A percentile compares a stretch with the other conserved stretches of the same genome.
These are phyloP conservation scores for Entomobrya proxima DNA, from an alignment of 2,888 invertebrate genomes.

Conservation along the genomic window DNA sequence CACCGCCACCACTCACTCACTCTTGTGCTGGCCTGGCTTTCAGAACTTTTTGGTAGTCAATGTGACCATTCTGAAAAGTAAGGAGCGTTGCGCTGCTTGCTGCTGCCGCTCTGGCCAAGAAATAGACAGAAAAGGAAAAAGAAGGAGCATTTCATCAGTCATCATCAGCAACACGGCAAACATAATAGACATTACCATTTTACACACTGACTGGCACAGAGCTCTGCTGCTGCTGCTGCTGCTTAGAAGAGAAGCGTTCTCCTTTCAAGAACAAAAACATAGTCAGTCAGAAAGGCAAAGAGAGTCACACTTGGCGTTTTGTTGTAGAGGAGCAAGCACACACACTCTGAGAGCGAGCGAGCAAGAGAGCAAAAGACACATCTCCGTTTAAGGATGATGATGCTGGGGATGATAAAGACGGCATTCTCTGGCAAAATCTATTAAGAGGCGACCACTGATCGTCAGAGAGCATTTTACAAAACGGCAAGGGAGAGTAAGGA, in stretches of 20 bases:
- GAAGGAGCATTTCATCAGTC: conserved; percentile 54
- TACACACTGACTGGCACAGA: conserved; percentile 7
- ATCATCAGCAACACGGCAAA: conserved; percentile 41
- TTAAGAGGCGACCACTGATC: conserved; percentile 24
- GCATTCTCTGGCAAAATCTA: conserved; percentile 34
- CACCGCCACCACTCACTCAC: neutral
- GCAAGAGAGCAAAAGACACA: conserved; percentile 18
- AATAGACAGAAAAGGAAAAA: conserved; percentile 56
- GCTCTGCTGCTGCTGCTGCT: neutral
- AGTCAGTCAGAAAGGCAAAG: no score
- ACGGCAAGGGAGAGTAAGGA: neutral
- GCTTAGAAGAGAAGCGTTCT: no score
- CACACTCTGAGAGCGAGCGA: conserved; percentile 28
- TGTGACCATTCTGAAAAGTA: conserved; percentile 2
- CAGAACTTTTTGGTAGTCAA: conserved; percentile 5
- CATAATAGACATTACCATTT: conserved; percentile 53
- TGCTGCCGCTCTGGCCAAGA: no score
- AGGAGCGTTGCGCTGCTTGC: no score
- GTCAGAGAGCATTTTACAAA: conserved; percentile 12
- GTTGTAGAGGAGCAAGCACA: no score
- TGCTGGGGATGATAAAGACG: neutral
- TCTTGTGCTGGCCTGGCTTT: no score
- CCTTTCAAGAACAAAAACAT: no score
- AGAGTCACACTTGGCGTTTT: no score
- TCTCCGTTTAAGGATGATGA: conserved; percentile 53